phyloP scores from a whole-genome alignment of 2,888 invertebrate species.

The Rhingia rostrata region DNA sequence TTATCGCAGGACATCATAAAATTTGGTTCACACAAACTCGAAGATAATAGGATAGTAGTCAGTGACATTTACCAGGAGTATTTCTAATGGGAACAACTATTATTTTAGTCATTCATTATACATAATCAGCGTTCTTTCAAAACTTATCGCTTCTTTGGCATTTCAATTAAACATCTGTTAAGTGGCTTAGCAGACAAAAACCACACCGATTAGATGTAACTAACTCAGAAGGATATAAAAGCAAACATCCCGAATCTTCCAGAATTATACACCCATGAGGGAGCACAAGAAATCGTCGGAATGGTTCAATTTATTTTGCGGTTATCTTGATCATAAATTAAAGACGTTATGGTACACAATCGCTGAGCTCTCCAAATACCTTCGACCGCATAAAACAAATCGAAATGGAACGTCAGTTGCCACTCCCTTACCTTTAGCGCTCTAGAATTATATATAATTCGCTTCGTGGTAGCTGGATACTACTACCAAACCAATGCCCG shows the following conservation, averaged over 20 bases:
- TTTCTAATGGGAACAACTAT: too few species aligned
- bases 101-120: too few species aligned
- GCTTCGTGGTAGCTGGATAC: conserved; percentile 22
- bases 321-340: conserved; percentile 66
- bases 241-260: conserved; percentile 12
- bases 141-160: too few species aligned
- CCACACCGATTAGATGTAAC: conserved; percentile 1
- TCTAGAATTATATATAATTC: conserved; percentile 57
- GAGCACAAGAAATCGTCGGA: conserved; percentile 38
- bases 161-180: neutral
- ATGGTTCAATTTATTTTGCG: conserved; percentile 62
- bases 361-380: conserved; percentile 47
- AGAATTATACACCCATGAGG: conserved; percentile 27
- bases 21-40: too few species aligned
- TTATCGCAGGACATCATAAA: too few species aligned
- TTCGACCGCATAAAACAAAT: conserved; percentile 63
- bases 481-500: conserved; percentile 16
- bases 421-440: conserved; percentile 34
- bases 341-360: conserved; percentile 51
- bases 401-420: conserved; percentile 36
- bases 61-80: too few species aligned
- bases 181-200: neutral
- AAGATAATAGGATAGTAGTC: too few species aligned
- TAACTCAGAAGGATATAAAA: conserved; percentile 21
- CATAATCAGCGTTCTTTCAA: too few species aligned